Percentiles rank a stretch among this genome's conserved stretches.
phyloP scores from a whole-genome alignment of 2,113 vertebrate genomes.

The Bubo bubo region DNA sequence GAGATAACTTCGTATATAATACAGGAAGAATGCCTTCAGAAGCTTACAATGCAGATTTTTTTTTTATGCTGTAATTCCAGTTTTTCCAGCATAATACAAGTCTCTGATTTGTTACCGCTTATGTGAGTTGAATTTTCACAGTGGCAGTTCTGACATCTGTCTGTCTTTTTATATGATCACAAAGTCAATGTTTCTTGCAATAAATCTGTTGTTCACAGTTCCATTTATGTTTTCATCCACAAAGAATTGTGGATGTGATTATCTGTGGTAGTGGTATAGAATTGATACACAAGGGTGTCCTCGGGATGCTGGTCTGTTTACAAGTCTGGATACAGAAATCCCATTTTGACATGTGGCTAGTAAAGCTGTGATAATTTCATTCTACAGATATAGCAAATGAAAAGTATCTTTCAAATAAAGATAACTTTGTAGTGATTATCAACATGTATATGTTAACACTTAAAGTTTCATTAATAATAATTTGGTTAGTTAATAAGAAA shows the following conservation, averaged over 20 bases:
- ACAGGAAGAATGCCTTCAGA: not conserved
- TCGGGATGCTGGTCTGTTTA: not conserved
- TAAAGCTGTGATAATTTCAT: not conserved
- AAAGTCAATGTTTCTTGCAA: not conserved
- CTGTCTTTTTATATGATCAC: not conserved
- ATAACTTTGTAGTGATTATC: not conserved
- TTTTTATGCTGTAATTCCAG: not conserved
- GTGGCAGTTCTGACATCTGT: not conserved
- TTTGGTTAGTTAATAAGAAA: not conserved
- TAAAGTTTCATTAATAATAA: not conserved
- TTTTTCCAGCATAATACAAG: not conserved
- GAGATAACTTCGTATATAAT: not conserved
- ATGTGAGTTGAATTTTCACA: not conserved
- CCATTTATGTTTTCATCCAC: not conserved
- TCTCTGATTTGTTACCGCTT: accelerated
- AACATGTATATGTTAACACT: not conserved
- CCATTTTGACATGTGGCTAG: not conserved
- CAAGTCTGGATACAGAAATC: not conserved
- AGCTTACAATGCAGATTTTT: not conserved
- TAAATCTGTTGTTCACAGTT: not conserved
- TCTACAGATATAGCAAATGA: not conserved
- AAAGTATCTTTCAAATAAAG: not conserved
- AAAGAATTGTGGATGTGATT: not conserved
- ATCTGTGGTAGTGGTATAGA: not conserved
- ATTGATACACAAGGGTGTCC: not conserved